phyloP scores from a whole-genome alignment of 2,113 vertebrate genomes.

The Sceloporus tristichus region DNA sequence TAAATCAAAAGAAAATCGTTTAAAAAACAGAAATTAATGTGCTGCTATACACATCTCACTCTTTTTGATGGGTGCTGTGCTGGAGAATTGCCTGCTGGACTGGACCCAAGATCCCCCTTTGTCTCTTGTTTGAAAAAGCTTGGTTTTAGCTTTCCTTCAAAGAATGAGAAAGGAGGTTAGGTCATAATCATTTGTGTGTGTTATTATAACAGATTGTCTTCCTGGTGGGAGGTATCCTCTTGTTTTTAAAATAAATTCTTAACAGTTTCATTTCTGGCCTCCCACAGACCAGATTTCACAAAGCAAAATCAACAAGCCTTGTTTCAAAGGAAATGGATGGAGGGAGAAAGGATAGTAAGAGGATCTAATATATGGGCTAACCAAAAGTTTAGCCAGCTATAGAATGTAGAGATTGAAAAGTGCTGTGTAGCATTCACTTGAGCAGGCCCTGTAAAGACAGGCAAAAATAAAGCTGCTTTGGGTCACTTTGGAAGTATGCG shows the following conservation, averaged over 20 bases:
- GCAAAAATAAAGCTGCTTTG: too few species aligned
- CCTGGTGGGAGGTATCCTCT: constrained; percentile 37
- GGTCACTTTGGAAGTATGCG: too few species aligned
- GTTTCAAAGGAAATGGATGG: neutral
- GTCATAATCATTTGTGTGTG: constrained; percentile 30
- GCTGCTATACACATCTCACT: neutral
- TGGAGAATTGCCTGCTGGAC: constrained; percentile 12
- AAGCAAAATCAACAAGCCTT: constrained; percentile 40
- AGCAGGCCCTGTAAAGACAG: too few species aligned
- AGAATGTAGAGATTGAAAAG: constrained; percentile 10
- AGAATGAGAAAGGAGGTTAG: neutral
- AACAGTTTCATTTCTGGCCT: constrained; percentile 58
- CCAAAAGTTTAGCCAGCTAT: constrained; percentile 7
- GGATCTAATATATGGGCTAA: constrained; percentile 7
- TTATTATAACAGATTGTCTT: constrained; percentile 61
- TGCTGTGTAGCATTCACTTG: neutral
- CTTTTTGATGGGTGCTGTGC: neutral
- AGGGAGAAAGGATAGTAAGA: constrained; percentile 16
- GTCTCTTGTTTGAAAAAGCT: constrained; percentile 26
- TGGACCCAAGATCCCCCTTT: neutral
- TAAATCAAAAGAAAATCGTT: neutral
- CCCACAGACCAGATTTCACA: constrained; percentile 54
- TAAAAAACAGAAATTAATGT: neutral
- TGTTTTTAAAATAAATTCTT: constrained; percentile 64
- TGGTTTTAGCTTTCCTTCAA: neutral